These are phyloP conservation scores for Aurelia aurita complex sp. Pacific DNA, from an alignment of 30 jellyfish, hydroid and myxozoan genomes.

Conservation along the genomic window DNA sequence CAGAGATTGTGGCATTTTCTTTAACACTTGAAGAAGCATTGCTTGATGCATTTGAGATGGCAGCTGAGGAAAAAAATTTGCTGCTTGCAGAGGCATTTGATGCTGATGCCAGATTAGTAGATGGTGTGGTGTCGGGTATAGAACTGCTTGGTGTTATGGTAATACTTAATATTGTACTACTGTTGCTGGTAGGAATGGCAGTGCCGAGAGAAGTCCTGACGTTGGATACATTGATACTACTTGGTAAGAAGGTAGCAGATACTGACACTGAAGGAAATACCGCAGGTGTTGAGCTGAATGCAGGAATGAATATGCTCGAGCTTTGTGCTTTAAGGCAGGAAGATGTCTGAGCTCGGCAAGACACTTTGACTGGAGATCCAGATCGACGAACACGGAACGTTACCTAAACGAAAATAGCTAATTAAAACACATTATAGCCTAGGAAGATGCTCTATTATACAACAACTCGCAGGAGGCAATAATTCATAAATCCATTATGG, in stretches of 20 bases:
- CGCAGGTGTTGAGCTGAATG: too few relatives aligned
- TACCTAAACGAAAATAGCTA: constrained; percentile 12
- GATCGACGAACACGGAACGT: constrained; percentile 34
- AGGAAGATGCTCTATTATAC: too few relatives aligned
- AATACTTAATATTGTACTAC: too few relatives aligned
- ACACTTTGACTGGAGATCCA: constrained; percentile 51
- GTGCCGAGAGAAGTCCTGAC: too few relatives aligned
- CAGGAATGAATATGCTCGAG: too few relatives aligned
- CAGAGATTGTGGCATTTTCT: background rate
- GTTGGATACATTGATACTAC: too few relatives aligned
- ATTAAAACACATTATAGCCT: too few relatives aligned
- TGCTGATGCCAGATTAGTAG: background rate
- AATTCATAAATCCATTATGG: too few relatives aligned
- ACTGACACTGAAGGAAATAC: too few relatives aligned
- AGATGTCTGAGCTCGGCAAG: constrained; percentile 53
- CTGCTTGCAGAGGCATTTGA: background rate
- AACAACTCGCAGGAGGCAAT: too few relatives aligned
- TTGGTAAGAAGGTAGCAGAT: too few relatives aligned
- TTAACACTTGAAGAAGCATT: background rate
- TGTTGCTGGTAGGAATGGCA: too few relatives aligned
- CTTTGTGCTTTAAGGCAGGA: constrained; percentile 9
- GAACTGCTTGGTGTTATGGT: background rate
- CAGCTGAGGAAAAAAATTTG: background rate
- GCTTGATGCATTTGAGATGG: constrained; percentile 7
- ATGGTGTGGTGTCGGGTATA: background rate